Percentiles rank a stretch among this genome's conserved stretches.
Conservation (phyloP, 2,888 invertebrate species). For the Fragum fragum region DNA sequence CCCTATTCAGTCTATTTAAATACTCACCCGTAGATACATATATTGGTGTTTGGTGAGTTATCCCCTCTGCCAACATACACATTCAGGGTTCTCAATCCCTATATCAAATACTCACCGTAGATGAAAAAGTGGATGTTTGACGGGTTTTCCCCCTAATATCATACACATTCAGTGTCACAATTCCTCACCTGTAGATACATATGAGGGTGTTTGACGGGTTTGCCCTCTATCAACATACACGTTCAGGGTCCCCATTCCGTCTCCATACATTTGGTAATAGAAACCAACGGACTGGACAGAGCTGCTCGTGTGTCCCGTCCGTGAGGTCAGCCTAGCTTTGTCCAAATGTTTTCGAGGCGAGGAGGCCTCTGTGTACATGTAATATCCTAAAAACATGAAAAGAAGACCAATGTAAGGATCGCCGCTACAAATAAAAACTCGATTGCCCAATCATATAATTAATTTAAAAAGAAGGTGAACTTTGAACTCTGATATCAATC, state of each 20-base stretch:
- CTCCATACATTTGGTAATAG: slow-evolving; percentile 78
- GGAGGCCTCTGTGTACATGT: slow-evolving; percentile 18
- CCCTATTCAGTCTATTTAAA: too few relatives aligned
- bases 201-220: not conserved
- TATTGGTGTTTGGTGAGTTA: not conserved
- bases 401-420: too few relatives aligned
- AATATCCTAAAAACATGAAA: not conserved
- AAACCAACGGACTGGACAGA: slow-evolving; percentile 71
- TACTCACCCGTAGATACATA: not conserved
- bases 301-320: not conserved
- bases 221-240: slow-evolving; percentile 55
- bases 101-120: too few relatives aligned
- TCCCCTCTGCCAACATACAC: slow-evolving; percentile 52
- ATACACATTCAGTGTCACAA: slow-evolving; percentile 78
- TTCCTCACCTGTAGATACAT: slow-evolving; percentile 45
- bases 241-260: slow-evolving; percentile 74
- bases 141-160: slow-evolving; percentile 60
- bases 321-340: slow-evolving; percentile 4
- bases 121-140: slow-evolving; percentile 74
- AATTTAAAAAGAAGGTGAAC: too few relatives aligned
- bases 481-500: too few relatives aligned
- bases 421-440: too few relatives aligned
- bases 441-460: too few relatives aligned
- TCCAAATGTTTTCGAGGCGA: slow-evolving; percentile 41
- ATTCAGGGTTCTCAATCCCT: slow-evolving; percentile 75